These are phyloP conservation scores for Oeneis ivallda DNA, from an alignment of 2,888 invertebrate species.

Conservation along the genomic window DNA sequence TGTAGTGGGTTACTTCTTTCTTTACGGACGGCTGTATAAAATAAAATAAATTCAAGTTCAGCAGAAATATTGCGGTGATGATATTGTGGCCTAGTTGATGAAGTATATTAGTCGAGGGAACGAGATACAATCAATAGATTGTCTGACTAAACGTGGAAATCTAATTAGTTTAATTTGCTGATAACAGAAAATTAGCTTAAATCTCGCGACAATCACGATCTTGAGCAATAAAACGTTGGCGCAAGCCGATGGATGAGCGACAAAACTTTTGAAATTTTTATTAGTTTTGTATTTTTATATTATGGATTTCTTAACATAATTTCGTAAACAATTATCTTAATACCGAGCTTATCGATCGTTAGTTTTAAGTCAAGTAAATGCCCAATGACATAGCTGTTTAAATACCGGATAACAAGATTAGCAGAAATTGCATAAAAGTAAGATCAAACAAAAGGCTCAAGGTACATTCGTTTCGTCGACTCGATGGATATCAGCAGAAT, in stretches of 20 bases:
- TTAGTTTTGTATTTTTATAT: too few relatives aligned
- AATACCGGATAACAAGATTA: neutral
- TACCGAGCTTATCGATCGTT: neutral
- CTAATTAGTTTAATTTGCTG: too few relatives aligned
- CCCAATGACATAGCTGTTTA: neutral
- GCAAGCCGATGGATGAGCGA: too few relatives aligned
- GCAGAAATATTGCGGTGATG: neutral
- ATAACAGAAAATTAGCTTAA: too few relatives aligned
- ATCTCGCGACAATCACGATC: too few relatives aligned
- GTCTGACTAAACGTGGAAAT: neutral
- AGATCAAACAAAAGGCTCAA: conserved; percentile 9
- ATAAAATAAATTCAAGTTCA: neutral
- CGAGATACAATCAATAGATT: too few relatives aligned
- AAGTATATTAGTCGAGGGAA: too few relatives aligned
- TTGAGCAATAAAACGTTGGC: too few relatives aligned
- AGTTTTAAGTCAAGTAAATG: neutral
- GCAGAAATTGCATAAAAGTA: conserved; percentile 5
- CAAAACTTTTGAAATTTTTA: too few relatives aligned
- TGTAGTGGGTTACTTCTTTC: conserved; percentile 95
- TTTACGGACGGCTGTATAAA: conserved; percentile 88
- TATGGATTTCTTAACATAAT: too few relatives aligned
- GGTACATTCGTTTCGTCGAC: conserved; percentile 12
- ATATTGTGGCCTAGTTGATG: neutral
- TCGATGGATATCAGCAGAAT: conserved; percentile 13
- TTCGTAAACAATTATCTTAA: neutral